phyloP scores from a whole-genome alignment of 92 coral and sea anemone species.

The Parazoanthus darwini region DNA sequence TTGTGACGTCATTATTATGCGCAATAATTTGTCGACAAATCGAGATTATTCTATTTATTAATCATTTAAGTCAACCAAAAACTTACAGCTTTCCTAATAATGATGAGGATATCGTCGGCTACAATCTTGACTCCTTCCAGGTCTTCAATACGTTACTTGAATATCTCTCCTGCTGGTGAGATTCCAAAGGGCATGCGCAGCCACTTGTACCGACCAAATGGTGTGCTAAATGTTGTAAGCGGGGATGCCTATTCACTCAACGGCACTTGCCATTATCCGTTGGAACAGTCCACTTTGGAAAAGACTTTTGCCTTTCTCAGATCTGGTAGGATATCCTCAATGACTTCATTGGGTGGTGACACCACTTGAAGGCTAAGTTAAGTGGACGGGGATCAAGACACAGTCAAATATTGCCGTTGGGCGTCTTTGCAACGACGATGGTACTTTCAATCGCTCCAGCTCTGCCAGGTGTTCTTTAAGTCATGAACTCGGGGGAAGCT shows the following conservation, averaged over 20 bases:
- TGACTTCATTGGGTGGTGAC: constrained; percentile 41
- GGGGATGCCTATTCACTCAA: constrained; percentile 14
- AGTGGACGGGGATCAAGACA: constrained; percentile 14
- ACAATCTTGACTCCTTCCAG: too few relatives aligned
- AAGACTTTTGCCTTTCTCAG: constrained; percentile 44
- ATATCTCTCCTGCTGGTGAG: constrained; percentile 29
- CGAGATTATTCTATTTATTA: too few relatives aligned
- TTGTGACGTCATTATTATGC: too few relatives aligned
- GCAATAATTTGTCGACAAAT: too few relatives aligned
- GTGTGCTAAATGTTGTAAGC: constrained; percentile 39
- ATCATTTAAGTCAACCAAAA: too few relatives aligned
- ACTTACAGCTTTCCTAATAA: too few relatives aligned
- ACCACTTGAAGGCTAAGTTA: constrained; percentile 43
- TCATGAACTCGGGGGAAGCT: constrained; percentile 40
- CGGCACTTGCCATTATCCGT: constrained; percentile 44
- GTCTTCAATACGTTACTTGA: neutral
- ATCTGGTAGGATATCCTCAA: constrained; percentile 37
- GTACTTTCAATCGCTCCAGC: constrained; percentile 27
- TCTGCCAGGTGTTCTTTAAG: constrained; percentile 37
- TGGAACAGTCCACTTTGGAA: constrained; percentile 43
- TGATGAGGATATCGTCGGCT: too few relatives aligned
- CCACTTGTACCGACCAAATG: constrained; percentile 44
- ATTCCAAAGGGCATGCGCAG: constrained; percentile 22
- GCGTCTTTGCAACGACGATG: too few relatives aligned
- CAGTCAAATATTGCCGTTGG: too few relatives aligned